Percentiles rank a stretch among this genome's conserved stretches.
These are phyloP conservation scores for Stomatorhinus ivindoensis DNA, from an alignment of 2,113 vertebrate genomes.

Conservation along the genomic window DNA sequence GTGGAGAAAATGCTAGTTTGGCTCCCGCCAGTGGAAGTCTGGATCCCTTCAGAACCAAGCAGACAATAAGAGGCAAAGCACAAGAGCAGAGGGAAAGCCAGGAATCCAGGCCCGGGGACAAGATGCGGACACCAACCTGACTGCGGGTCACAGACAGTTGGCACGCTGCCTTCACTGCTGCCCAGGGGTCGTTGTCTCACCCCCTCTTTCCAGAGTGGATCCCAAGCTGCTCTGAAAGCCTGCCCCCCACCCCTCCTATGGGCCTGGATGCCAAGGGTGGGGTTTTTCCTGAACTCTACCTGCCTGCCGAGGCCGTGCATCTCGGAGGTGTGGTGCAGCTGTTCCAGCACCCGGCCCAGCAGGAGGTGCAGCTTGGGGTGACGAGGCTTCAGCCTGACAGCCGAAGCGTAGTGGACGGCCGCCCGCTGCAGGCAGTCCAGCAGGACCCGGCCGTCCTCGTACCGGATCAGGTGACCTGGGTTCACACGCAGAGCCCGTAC, in stretches of 20 bases:
- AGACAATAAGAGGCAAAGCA: not conserved
- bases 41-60: not conserved
- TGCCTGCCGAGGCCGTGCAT: conserved; percentile 46
- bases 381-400: conserved; percentile 42
- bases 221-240: not conserved
- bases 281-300: conserved; percentile 28
- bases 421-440: conserved; percentile 46
- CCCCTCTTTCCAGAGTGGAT: not conserved
- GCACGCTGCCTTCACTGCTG: not conserved
- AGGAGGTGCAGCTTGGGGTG: conserved; percentile 50
- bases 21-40: not conserved
- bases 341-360: conserved; percentile 49
- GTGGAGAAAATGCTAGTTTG: not conserved
- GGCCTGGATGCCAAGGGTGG: not conserved
- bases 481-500: not conserved
- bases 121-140: not conserved
- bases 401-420: conserved; percentile 48
- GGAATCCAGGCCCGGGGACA: not conserved
- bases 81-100: not conserved
- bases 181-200: not conserved
- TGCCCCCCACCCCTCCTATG: not conserved
- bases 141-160: not conserved
- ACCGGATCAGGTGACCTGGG: conserved; percentile 37
- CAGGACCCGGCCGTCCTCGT: conserved; percentile 39
- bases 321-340: conserved; percentile 44